A percentile compares a stretch with the other conserved stretches of the same genome.
Evolutionary conservation across 2,888 invertebrate species (phyloP).

Genomic region (Athalia cordata): DNA sequence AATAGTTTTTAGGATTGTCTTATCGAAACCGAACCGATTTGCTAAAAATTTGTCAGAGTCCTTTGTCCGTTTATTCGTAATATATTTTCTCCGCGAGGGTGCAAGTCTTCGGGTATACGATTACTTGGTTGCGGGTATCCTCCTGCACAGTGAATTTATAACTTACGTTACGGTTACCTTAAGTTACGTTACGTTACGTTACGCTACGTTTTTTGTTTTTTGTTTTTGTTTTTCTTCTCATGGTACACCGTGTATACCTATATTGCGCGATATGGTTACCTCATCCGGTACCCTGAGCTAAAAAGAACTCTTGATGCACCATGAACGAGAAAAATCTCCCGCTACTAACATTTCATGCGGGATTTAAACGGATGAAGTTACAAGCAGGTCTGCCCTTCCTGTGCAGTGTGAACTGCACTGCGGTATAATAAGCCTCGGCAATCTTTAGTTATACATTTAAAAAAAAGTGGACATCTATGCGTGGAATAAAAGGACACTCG

Average conservation of each 20-base stretch:
- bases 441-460: no score
- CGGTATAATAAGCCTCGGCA: no score
- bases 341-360: conserved; percentile 68
- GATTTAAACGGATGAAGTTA: conserved; percentile 70
- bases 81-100: no score
- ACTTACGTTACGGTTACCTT: conserved; percentile 19
- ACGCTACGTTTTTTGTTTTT: neutral
- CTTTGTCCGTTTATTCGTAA: conserved; percentile 18
- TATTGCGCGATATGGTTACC: conserved; percentile 46
- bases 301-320: conserved; percentile 4
- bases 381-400: conserved; percentile 54
- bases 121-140: conserved; percentile 34
- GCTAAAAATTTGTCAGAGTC: neutral
- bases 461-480: no score
- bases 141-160: neutral
- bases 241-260: neutral
- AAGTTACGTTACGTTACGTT: conserved; percentile 8
- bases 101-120: conserved; percentile 33
- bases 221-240: neutral
- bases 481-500: no score
- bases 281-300: conserved; percentile 57
- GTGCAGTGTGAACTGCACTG: conserved; percentile 2
- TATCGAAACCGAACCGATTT: no score
- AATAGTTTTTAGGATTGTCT: no score
- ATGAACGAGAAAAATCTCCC: conserved; percentile 17